These are phyloP conservation scores for Sardinella longiceps DNA, from an alignment of 2,797 vertebrate species.

Conservation along the genomic window DNA sequence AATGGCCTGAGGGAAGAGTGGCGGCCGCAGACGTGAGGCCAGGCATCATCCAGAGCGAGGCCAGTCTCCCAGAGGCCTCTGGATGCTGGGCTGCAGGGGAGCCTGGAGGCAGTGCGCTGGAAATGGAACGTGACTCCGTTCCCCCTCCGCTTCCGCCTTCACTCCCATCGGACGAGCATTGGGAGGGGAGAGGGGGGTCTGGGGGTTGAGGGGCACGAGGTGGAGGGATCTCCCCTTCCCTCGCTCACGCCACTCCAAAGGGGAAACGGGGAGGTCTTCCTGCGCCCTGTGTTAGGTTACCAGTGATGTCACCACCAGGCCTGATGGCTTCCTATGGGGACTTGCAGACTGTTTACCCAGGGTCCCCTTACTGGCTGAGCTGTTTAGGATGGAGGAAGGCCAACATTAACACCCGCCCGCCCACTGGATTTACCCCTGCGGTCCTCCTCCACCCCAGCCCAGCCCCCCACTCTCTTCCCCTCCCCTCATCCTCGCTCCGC, in stretches of 20 bases:
- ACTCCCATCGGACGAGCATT: neutral
- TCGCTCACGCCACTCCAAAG: constrained; percentile 39
- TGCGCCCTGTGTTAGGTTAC: constrained; percentile 34
- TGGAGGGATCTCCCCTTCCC: constrained; percentile 11
- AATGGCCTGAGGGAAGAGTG: neutral
- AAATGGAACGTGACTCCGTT: constrained; percentile 17
- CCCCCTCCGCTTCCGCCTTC: constrained; percentile 6
- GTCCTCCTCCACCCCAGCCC: neutral
- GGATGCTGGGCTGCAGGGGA: constrained; percentile 36
- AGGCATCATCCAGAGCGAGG: constrained; percentile 1
- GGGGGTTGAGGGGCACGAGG: neutral
- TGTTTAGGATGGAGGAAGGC: constrained; percentile 59
- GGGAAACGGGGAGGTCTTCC: constrained; percentile 34
- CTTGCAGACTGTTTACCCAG: constrained; percentile 59
- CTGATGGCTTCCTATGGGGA: constrained; percentile 47
- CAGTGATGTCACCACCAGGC: constrained; percentile 56
- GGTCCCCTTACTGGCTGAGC: constrained; percentile 51
- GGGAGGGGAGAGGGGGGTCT: neutral
- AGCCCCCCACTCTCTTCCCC: neutral
- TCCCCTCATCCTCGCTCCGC: neutral
- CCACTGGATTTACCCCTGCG: constrained; percentile 8
- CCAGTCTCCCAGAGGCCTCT: neutral
- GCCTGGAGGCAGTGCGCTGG: neutral
- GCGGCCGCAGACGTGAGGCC: neutral
- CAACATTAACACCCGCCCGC: constrained; percentile 59